These are phyloP conservation scores for Squalus acanthias DNA, from an alignment of 2,797 vertebrate species.

Conservation along the genomic window DNA sequence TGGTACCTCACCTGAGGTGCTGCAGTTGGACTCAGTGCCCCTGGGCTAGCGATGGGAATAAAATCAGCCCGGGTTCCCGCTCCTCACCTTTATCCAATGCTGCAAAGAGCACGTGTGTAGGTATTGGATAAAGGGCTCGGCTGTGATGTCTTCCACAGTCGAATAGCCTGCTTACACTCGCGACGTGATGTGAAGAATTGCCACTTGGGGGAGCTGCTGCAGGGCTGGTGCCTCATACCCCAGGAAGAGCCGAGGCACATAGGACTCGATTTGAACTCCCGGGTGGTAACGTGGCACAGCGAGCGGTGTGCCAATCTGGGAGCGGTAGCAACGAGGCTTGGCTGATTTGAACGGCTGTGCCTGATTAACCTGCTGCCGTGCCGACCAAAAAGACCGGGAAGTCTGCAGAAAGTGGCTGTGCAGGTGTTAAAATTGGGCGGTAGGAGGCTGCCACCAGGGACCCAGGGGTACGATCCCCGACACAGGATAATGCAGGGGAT, in stretches of 20 bases:
- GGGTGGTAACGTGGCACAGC: neutral
- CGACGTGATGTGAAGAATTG: no score
- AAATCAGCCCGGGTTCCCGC: no score
- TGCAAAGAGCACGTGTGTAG: no score
- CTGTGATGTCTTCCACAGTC: no score
- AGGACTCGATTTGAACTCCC: neutral
- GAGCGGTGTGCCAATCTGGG: neutral
- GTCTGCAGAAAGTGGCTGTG: no score
- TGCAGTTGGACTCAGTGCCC: no score
- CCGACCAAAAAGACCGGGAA: neutral
- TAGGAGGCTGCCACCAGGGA: neutral
- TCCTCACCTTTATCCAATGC: no score
- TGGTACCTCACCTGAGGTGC: neutral
- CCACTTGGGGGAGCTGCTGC: no score
- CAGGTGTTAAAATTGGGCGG: neutral
- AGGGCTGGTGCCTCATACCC: no score
- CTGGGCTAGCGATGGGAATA: no score
- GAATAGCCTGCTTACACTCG: no score
- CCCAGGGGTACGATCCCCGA: neutral
- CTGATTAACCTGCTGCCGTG: neutral
- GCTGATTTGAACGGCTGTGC: neutral
- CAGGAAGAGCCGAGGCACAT: neutral
- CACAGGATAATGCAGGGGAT: neutral
- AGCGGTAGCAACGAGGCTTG: neutral
- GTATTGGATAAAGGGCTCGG: no score